Conservation (phyloP, 1,140 invertebrate genomes). For the Brachionus rubens region DNA sequence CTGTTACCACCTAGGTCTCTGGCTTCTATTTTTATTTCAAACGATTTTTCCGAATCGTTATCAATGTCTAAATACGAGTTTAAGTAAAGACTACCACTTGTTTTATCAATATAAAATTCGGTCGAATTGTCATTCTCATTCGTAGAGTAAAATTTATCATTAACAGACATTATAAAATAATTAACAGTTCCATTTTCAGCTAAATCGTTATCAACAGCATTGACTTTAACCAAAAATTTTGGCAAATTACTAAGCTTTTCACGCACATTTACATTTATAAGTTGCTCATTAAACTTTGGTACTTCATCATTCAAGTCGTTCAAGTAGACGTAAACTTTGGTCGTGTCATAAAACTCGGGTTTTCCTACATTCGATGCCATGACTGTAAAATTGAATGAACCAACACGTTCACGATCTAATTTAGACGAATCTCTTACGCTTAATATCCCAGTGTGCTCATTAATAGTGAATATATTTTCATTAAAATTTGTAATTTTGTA, state of each 20-base stretch:
- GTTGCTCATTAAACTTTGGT: constrained; percentile 32
- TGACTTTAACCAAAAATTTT: constrained; percentile 2
- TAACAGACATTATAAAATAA: constrained; percentile 6
- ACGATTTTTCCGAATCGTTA: constrained; percentile 4
- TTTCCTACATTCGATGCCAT: constrained; percentile 36
- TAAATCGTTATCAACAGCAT: constrained; percentile 29
- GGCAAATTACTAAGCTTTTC: constrained; percentile 21
- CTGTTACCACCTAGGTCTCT: constrained; percentile 9
- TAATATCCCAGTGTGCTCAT: not conserved
- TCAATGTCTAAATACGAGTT: constrained; percentile 7
- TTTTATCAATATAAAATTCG: constrained; percentile 10
- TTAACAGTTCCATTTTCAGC: constrained; percentile 19
- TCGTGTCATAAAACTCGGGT: constrained; percentile 6
- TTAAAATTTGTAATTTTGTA: constrained; percentile 25
- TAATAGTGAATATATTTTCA: constrained; percentile 25
- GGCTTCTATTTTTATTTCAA: constrained; percentile 13
- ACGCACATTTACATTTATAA: not conserved
- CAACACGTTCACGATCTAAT: constrained; percentile 40
- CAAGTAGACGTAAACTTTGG: constrained; percentile 33
- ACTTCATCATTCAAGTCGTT: constrained; percentile 47
- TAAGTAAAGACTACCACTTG: not conserved
- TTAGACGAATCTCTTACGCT: constrained; percentile 18
- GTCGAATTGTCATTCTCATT: constrained; percentile 7
- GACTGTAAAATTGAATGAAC: constrained; percentile 39
- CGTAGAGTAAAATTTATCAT: not conserved